Evolutionary conservation across 2,888 invertebrate genomes (phyloP).

Genomic region (Thereva unica): DNA sequence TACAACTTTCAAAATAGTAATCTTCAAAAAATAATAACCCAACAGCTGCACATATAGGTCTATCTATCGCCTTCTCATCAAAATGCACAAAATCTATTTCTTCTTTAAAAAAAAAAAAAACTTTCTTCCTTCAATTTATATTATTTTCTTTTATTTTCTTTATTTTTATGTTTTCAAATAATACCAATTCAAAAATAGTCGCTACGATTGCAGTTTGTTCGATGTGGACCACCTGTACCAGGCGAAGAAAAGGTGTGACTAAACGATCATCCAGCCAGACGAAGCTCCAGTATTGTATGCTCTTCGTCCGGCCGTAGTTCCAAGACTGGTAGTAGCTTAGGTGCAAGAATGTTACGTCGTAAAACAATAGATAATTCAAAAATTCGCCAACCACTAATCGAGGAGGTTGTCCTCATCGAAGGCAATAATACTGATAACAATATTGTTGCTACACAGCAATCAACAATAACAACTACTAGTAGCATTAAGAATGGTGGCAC

Average conservation of each 20-base stretch:
- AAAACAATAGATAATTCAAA: conserved; percentile 52
- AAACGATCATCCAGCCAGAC: conserved; percentile 59
- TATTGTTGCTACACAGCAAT: conserved; percentile 20
- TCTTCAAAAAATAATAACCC: not conserved
- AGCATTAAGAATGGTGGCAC: conserved; percentile 36
- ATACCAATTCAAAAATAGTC: conserved; percentile 53
- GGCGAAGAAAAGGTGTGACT: conserved; percentile 86
- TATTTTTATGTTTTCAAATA: conserved; percentile 38
- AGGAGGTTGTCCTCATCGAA: conserved; percentile 41
- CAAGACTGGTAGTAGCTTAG: conserved; percentile 27
- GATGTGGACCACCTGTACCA: conserved; percentile 70
- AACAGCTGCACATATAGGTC: not conserved
- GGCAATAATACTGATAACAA: conserved; percentile 27
- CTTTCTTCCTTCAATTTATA: not conserved
- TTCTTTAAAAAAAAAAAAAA: not conserved
- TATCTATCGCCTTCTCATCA: not conserved
- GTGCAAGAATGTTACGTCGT: conserved; percentile 51
- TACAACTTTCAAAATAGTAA: not conserved
- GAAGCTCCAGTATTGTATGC: conserved; percentile 50
- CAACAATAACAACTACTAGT: conserved; percentile 25
- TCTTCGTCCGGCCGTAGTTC: conserved; percentile 13
- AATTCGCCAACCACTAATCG: conserved; percentile 54
- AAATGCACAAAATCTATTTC: not conserved
- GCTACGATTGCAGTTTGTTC: conserved; percentile 73
- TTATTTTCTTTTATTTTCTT: conserved; percentile 13